phyloP scores from a whole-genome alignment of 2,113 vertebrate species.

The Passer montanus region DNA sequence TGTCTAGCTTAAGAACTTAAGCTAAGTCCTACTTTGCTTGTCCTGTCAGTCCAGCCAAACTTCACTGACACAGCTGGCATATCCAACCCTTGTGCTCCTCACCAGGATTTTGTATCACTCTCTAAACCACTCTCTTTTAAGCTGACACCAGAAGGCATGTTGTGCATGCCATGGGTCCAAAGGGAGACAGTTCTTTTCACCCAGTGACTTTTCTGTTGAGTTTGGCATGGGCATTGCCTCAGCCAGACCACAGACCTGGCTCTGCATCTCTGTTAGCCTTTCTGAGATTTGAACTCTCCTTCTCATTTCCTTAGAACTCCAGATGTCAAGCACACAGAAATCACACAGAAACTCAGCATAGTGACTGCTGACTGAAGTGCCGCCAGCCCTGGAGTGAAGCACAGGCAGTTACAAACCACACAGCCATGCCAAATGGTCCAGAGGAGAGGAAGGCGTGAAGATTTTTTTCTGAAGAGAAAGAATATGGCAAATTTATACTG shows the following conservation, averaged over 20 bases:
- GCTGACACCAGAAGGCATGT: background rate
- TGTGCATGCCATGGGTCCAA: rapidly evolving
- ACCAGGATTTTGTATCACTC: background rate
- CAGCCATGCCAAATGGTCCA: background rate
- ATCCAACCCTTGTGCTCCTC: background rate
- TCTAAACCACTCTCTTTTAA: background rate
- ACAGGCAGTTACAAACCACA: background rate
- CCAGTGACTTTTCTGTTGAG: background rate
- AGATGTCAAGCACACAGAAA: background rate
- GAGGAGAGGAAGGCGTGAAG: background rate
- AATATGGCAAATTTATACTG: background rate
- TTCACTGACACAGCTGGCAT: background rate
- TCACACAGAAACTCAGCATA: background rate
- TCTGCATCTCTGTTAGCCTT: background rate
- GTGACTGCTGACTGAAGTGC: background rate
- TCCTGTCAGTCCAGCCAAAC: background rate
- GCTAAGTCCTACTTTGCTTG: background rate
- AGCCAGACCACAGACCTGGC: background rate
- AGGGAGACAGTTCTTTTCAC: background rate
- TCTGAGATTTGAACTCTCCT: background rate
- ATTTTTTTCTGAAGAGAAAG: background rate
- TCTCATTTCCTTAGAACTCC: background rate
- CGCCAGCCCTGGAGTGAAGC: background rate
- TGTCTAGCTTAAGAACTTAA: background rate
- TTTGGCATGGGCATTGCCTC: background rate